Evolutionary conservation across 2,113 vertebrate species (phyloP), one percentile per base, ranked within the genome.

Genomic region (Theristicus caerulescens): DNA sequence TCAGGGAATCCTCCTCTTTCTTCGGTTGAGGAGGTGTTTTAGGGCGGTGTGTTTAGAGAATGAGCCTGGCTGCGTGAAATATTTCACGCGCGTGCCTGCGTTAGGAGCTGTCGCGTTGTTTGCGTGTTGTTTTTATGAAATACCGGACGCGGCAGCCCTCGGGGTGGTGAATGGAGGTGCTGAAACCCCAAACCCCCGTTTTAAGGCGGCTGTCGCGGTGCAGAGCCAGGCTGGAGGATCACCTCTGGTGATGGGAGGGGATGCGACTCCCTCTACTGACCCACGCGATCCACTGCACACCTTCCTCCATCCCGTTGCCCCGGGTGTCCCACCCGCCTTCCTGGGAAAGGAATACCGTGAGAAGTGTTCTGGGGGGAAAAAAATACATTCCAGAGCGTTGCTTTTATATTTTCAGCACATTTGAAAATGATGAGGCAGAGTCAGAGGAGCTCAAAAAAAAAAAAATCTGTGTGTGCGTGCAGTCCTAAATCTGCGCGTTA

Each of bases 221-320:
- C 38, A 38, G 38, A 38, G 38, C 38, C 38, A 38, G 38, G 38
- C 38, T 38, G 38, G 38, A 38, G 38, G 34, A 27, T 7, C 19
- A 3, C 2, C 6, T 24, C 34, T 16, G 78, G 21, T 21, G 59
- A 61, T 12, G 46, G 62, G 65, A 84, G 86, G 54, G 79, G 77
- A 78, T 36, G 73, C 0, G 14, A 84, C 93, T 95, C 95, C 93
- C 93, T 96, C 95, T 96, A 7, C 86, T 84, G 94, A 49, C 54
- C 58, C 65, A 0, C 0, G 0, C 12, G 5, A 47, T 25, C 89
- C 58, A 65, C 11, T 40, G 85, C 95, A 85, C 47, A 34, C 79
- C 49, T 76, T 34, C 57, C n/a, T 34, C 65, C 0, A 27, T 8
- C 49, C 22, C 38, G 38, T 38, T 9, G 4, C 36, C 29, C 29